Conservation (phyloP, 2,113 vertebrate genomes). For the Chaetops frenatus region DNA sequence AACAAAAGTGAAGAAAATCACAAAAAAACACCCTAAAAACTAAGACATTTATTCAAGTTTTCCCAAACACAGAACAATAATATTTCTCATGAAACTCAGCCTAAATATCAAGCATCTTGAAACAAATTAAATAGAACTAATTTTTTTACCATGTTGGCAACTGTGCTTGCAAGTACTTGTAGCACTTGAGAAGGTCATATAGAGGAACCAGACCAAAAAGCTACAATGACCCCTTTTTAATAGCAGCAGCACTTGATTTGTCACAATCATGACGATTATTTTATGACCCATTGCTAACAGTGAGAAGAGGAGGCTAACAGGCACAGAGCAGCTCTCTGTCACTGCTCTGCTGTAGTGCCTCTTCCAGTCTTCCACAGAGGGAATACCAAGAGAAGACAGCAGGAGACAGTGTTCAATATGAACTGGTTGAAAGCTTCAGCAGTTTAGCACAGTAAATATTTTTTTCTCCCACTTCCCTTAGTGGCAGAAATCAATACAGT, state of each 20-base stretch:
- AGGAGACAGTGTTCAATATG: neutral
- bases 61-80: neutral
- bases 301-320: neutral
- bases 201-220: neutral
- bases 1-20: neutral
- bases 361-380: neutral
- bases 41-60: neutral
- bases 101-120: neutral
- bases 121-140: neutral
- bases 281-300: neutral
- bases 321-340: neutral
- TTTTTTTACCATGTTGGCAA: neutral
- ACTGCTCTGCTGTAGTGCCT: neutral
- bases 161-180: neutral
- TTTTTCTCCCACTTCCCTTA: neutral
- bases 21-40: neutral
- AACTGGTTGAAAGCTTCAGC: neutral
- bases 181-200: neutral
- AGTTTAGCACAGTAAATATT: constrained; percentile 3
- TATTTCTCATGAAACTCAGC: neutral
- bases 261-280: neutral
- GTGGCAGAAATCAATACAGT: neutral
- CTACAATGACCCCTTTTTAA: neutral
- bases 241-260: neutral
- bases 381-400: neutral